These are phyloP conservation scores for Drosophila helvetica DNA, from an alignment of 2,888 invertebrate species.

Conservation along the genomic window DNA sequence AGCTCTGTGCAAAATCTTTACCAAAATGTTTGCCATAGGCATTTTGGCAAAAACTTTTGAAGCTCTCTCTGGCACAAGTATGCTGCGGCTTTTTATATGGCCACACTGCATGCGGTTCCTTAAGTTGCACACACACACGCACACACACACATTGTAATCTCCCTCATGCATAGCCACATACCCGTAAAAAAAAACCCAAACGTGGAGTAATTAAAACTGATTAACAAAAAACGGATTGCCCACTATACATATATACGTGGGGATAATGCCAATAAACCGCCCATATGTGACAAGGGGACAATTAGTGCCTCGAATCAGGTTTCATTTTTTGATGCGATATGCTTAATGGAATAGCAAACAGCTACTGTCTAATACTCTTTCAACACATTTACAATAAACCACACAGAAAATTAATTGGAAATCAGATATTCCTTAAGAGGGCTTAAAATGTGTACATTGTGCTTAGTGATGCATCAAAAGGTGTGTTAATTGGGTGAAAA, in stretches of 20 bases:
- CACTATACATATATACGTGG: conserved; percentile 10
- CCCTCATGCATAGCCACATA: conserved; percentile 11
- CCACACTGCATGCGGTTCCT: conserved; percentile 60
- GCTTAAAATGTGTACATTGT: not conserved
- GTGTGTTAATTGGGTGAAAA: not conserved
- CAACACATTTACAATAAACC: not conserved
- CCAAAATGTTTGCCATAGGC: conserved; percentile 77
- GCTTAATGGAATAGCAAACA: not conserved
- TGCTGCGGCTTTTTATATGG: conserved; percentile 62
- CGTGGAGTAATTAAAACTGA: conserved; percentile 59
- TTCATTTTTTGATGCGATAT: conserved; percentile 8
- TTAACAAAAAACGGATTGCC: conserved; percentile 44
- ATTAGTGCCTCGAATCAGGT: conserved; percentile 31
- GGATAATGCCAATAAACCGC: conserved; percentile 37
- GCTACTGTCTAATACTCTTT: not conserved
- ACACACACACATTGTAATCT: conserved; percentile 48
- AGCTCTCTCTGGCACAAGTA: conserved; percentile 56
- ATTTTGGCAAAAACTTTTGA: conserved; percentile 64
- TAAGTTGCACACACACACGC: conserved; percentile 33
- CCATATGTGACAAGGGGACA: conserved; percentile 17
- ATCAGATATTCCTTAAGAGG: too few relatives aligned
- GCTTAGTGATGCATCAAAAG: not conserved
- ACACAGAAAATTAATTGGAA: not conserved
- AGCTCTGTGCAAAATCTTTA: conserved; percentile 75
- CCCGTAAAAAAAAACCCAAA: not conserved